Evolutionary conservation across 2,888 invertebrate genomes (phyloP), one percentile per base, ranked within the genome.

Genomic region (Anagyrus pseudococci): DNA sequence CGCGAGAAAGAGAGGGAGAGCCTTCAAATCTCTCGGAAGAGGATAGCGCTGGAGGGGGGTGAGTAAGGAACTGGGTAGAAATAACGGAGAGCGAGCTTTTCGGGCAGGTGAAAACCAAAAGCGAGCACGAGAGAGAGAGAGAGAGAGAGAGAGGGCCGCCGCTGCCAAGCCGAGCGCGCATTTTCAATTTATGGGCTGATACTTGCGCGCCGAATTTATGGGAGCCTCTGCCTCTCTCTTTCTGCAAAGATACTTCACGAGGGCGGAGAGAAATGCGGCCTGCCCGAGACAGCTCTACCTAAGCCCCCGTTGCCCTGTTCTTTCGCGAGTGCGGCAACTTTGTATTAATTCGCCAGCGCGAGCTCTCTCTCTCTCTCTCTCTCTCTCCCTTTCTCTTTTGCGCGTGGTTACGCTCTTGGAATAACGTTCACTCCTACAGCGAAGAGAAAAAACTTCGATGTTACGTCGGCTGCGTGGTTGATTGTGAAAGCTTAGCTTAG

Each of bases 131-230:
- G 43, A 4, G 44, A 41, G 40, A 13, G 25, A 15, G 29, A 19
- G 41, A 43, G 25, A 41, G 15, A 15, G 40, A 4, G 40, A 4
- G 40, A 3, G 53, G 29, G 15, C 19, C 22, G 15, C 33, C n/a
- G n/a, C n/a, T n/a, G n/a, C n/a, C n/a, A n/a, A n/a, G n/a, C n/a
- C n/a, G n/a, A n/a, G 48, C 17, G 60, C 68, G 71, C 71, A 73
- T 74, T 75, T 75, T 73, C 73, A 75, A 75, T 76, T 75, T 75
- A 75, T 75, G 66, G 70, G 66, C 70, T 70, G 71, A 74, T 74
- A 74, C 73, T 71, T 67, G 50, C 29, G 29, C 29, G 68, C 47
- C 64, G 66, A 76, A 75, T 75, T 75, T 76, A 76, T 71, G 71
- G 69, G 62, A 58, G 67, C 62, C 53, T 22, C 57, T 7, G 53